A percentile compares a stretch with the other conserved stretches of the same genome.
Conservation (phyloP, 2,113 vertebrate species). For the Sphyrna mokarran region DNA sequence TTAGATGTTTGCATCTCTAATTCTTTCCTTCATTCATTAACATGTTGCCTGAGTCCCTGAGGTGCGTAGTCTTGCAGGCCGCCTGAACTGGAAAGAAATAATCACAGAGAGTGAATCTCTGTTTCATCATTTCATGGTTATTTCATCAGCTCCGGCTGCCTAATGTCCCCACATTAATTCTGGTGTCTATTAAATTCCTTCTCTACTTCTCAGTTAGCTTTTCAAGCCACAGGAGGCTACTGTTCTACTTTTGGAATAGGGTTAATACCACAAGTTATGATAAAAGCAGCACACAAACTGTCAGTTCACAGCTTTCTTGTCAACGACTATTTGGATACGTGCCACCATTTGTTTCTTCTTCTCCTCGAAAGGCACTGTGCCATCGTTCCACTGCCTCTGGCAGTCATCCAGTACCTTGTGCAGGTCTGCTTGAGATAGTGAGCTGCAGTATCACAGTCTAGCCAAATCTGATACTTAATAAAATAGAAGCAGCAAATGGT, state of each 20-base stretch:
- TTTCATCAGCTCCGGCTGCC: neutral
- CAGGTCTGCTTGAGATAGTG: neutral
- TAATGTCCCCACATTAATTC: neutral
- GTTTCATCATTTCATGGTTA: neutral
- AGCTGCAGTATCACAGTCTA: neutral
- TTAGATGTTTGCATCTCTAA: too few species aligned
- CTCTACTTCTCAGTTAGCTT: neutral
- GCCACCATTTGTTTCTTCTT: neutral
- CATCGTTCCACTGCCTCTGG: neutral
- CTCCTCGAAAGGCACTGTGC: neutral
- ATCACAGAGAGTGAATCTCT: neutral
- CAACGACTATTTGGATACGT: neutral
- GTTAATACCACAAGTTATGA: neutral
- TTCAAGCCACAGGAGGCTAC: neutral
- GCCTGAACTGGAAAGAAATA: neutral
- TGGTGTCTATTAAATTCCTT: neutral
- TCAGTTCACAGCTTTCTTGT: neutral
- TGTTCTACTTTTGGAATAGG: slow-evolving; percentile 19
- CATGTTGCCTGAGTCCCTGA: neutral
- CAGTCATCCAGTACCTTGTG: neutral
- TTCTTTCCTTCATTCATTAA: neutral
- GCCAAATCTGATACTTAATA: neutral
- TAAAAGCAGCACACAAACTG: neutral
- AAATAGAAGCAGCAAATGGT: neutral
- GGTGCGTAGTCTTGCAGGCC: neutral